Evolutionary conservation across 1,140 invertebrate species (phyloP), one percentile per base, ranked within the genome.

Genomic region (Centruroides sculpturatus): DNA sequence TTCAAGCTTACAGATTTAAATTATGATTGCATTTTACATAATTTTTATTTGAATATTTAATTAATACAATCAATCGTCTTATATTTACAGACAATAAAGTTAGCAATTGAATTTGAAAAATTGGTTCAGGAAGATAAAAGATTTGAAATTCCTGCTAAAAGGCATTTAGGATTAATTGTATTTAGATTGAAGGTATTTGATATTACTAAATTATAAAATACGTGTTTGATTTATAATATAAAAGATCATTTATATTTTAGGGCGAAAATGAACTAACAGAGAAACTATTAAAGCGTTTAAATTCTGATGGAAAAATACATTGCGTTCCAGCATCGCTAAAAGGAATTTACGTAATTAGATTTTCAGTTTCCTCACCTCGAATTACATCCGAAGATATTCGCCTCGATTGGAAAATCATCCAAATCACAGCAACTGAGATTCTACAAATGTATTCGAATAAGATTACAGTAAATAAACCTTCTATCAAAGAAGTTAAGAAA

Each of bases 131-230:
- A 66, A 5, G 80, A 81, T 66, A 63, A 72, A 7, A 63, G 74
- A 23, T 81, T 82, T 71, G 79, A 81, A 66, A 72, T 72, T 53
- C 84, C 93, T 1, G 89, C 89, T 13, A 77, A 85, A 51, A 83
- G 93, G 23, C 85, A 91, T 70, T 79, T 98, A 61, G 92, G 91
- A 8, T 81, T 98, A 72, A 92, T 98, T 0, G 92, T 92, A 1
- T 98, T 99, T 66, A 66, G 80, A 59, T 66, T 81, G 6, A 77
- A 76, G 70, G 77, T 78, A 66, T 41, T n/a, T n/a, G n/a, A n/a
- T n/a, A n/a, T n/a, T n/a, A n/a, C n/a, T n/a, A n/a, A n/a, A n/a
- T n/a, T n/a, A n/a, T n/a, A n/a, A n/a, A n/a, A n/a, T n/a, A n/a
- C n/a, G n/a, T n/a, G n/a, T n/a, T n/a, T n/a, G n/a, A 51, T n/a